These are phyloP conservation scores for Tamias sibiricus DNA, from an alignment of 2,113 vertebrate genomes.

Conservation along the genomic window DNA sequence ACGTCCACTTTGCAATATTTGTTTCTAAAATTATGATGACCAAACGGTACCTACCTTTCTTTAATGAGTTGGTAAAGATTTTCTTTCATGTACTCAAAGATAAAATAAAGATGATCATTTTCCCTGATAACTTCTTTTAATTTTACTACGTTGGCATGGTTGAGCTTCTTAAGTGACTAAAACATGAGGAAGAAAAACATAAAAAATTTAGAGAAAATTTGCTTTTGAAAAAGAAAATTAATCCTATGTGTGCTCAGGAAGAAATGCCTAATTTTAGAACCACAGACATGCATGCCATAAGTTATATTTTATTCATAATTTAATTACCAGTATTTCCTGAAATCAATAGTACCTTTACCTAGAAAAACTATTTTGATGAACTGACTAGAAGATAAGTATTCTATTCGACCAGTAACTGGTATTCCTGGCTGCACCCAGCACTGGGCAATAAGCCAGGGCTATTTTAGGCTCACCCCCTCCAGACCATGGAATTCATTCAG, in stretches of 20 bases:
- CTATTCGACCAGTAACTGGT: not conserved
- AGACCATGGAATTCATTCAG: not conserved
- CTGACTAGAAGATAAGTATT: not conserved
- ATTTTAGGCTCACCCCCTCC: not conserved
- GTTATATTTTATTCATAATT: not conserved
- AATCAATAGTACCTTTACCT: not conserved
- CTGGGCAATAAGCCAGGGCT: not conserved
- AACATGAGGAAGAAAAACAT: constrained; percentile 61
- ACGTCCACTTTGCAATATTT: not conserved
- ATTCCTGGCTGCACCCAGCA: not conserved
- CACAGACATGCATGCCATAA: not conserved
- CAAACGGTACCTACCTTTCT: constrained; percentile 87
- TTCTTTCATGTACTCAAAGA: constrained; percentile 93
- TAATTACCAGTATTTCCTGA: not conserved
- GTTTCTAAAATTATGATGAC: not conserved
- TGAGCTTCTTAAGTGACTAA: constrained; percentile 92
- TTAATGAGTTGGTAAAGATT: constrained; percentile 93
- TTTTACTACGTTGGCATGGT: constrained; percentile 91
- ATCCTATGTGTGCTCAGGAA: not conserved
- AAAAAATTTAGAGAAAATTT: constrained; percentile 10
- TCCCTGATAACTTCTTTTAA: constrained; percentile 92
- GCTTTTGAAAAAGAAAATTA: constrained; percentile 11
- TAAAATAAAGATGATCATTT: constrained; percentile 92
- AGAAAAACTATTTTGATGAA: not conserved
- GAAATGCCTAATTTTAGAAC: not conserved